phyloP scores from a whole-genome alignment of 2,113 vertebrate genomes.

The Equus quagga region DNA sequence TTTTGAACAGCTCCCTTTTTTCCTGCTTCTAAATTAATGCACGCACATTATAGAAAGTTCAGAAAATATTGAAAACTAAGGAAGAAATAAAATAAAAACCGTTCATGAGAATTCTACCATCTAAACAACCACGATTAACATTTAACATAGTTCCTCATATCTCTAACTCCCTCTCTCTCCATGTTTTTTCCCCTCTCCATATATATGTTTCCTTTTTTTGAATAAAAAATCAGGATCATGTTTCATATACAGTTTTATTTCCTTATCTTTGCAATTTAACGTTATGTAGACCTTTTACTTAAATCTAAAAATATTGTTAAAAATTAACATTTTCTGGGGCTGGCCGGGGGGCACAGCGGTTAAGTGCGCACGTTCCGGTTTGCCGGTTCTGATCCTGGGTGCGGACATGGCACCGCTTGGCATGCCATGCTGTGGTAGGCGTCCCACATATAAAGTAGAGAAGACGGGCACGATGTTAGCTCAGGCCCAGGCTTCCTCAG shows the following conservation, averaged over 20 bases:
- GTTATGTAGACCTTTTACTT: neutral
- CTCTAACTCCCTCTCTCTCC: neutral
- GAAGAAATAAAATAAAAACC: neutral
- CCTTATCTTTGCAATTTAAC: neutral
- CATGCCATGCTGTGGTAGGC: no score
- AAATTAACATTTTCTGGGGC: no score
- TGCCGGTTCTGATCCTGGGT: no score
- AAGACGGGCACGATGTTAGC: no score
- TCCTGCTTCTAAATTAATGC: neutral
- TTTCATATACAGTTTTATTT: neutral
- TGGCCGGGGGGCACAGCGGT: no score
- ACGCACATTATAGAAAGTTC: neutral
- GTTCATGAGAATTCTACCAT: neutral
- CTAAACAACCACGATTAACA: neutral
- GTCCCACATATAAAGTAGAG: no score
- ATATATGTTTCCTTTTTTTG: neutral
- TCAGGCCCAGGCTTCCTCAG: no score
- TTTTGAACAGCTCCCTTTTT: constrained; percentile 33
- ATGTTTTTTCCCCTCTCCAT: neutral
- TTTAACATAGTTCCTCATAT: neutral
- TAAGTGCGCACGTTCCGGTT: no score
- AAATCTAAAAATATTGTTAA: constrained; percentile 8
- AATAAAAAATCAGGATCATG: neutral
- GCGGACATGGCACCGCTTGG: no score
- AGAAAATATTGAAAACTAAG: constrained; percentile 4